phyloP scores from a whole-genome alignment of 2,888 invertebrate species.

The Galerucella nymphaeae region DNA sequence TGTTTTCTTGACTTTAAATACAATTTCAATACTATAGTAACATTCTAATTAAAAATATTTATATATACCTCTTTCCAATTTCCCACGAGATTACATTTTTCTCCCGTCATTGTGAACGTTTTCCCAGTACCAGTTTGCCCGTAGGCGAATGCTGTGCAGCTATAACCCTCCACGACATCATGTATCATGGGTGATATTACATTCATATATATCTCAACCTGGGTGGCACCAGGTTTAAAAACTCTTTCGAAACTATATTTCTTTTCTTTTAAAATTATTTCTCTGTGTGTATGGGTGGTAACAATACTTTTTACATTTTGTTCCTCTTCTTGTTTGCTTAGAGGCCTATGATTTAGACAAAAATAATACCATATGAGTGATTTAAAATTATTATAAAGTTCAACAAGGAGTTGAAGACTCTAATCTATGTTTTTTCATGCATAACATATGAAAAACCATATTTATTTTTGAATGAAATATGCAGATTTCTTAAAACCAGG shows the following conservation, averaged over 20 bases:
- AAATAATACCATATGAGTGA: too few species aligned
- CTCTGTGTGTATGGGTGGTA: conserved; percentile 43
- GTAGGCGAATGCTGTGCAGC: conserved; percentile 98
- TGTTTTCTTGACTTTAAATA: too few species aligned
- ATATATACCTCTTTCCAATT: conserved; percentile 48
- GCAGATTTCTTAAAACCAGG: too few species aligned
- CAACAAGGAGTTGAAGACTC: too few species aligned
- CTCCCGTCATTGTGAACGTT: conserved; percentile 96
- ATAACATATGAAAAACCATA: too few species aligned
- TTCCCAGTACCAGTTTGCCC: conserved; percentile 95
- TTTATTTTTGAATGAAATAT: too few species aligned
- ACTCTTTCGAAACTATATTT: conserved; percentile 88
- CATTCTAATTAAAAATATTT: background rate
- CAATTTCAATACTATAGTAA: conserved; percentile 3
- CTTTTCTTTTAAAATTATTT: conserved; percentile 64
- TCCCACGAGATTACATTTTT: conserved; percentile 39
- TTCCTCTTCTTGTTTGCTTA: conserved; percentile 45
- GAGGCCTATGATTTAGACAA: conserved; percentile 43
- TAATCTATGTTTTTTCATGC: too few species aligned
- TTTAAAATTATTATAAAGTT: too few species aligned
- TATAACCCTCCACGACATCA: conserved; percentile 94
- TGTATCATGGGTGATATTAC: conserved; percentile 90
- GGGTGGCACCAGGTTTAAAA: conserved; percentile 84
- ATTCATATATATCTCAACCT: conserved; percentile 88
- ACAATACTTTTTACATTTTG: conserved; percentile 42